These are phyloP conservation scores for Drosophila suzukii DNA, from an alignment of 1,140 invertebrate genomes.

Conservation along the genomic window DNA sequence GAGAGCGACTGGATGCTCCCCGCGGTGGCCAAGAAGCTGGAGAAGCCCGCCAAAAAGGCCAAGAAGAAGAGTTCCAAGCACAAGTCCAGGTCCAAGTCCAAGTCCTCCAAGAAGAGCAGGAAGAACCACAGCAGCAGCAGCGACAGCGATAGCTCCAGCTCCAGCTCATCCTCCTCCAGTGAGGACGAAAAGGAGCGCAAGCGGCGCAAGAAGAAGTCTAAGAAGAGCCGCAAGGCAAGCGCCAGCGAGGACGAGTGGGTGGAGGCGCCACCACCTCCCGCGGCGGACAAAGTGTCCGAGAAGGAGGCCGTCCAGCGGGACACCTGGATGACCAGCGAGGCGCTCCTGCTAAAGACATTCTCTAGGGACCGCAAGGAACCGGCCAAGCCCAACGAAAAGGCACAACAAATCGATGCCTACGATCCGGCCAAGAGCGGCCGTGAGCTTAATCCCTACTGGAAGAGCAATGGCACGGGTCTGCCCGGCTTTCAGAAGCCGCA, in stretches of 20 bases:
- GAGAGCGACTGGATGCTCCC: conserved; percentile 85
- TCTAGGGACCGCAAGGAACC: conserved; percentile 84
- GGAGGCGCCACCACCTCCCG: conserved; percentile 45
- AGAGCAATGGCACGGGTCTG: conserved; percentile 93
- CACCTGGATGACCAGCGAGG: conserved; percentile 86
- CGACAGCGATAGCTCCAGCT: conserved; percentile 24
- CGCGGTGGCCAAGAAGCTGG: conserved; percentile 72
- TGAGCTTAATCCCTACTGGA: conserved; percentile 97
- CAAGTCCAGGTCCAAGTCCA: conserved; percentile 52
- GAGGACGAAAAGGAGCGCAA: conserved; percentile 62
- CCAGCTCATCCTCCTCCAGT: conserved; percentile 26
- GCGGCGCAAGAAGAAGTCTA: conserved; percentile 36
- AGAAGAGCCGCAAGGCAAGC: conserved; percentile 47
- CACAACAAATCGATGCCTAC: conserved; percentile 87
- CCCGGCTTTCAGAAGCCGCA: conserved; percentile 86
- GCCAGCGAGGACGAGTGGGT: conserved; percentile 70
- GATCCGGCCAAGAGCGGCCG: conserved; percentile 89
- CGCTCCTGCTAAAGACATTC: conserved; percentile 85
- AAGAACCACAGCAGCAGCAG: conserved; percentile 36
- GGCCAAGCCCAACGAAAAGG: conserved; percentile 83
- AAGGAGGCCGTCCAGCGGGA: conserved; percentile 75
- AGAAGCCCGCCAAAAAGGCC: conserved; percentile 55
- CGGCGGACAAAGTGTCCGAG: not conserved
- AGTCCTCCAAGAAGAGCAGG: conserved; percentile 54
- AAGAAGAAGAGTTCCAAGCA: conserved; percentile 72